Base-by-base conservation (phyloP, 2,113 vertebrate species). In the Mesocricetus auratus region DNA sequence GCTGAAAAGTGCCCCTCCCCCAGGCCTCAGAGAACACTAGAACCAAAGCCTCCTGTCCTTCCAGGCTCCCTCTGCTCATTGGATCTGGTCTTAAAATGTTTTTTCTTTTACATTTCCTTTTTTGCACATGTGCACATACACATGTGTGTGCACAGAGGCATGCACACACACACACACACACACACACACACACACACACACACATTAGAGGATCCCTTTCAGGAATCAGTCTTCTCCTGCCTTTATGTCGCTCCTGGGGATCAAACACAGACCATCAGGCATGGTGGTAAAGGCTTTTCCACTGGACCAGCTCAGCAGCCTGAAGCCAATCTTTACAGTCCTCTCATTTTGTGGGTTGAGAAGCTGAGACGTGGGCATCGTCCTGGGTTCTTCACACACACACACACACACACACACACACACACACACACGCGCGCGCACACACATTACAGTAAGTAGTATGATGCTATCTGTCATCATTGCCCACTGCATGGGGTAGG, bases 291-390 rank as follows among this genome's bases (percentile, higher is more conserved):
- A 16, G 26, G 5, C 21, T 21, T 58, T 58, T n/a, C 53, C 36
- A 6, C 50, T 56, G 7, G 12, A 22, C 13, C 36, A 21, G 19
- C 29, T 69, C 39, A 89, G 29, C 71, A 68, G 42, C 5, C 45
- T 60, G 31, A 78, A 74, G 58, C 12, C 19, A 2, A 7, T 56
- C 10, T 16, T 71, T 24, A 24, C 0, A 2, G 11, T 50, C 7
- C 2, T 19, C 16, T 53, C 1, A 64, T 12, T n/a, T 19, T 47
- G 3, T 0, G 16, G 26, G 15, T 58, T 33, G 36, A 24, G 24
- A 71, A 13, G 26, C 64, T 21, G 71, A 60, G 71, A 64, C 73
- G 62, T 42, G 31, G 42, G 24, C 33, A 16, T 0, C 1, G 19
- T 3, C 21, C 7, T 15, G n/a, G 45, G 7, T 26, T 15, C 2